These are phyloP conservation scores for Lasioglossum oenotherae DNA, from an alignment of 2,888 invertebrate genomes.

Conservation along the genomic window DNA sequence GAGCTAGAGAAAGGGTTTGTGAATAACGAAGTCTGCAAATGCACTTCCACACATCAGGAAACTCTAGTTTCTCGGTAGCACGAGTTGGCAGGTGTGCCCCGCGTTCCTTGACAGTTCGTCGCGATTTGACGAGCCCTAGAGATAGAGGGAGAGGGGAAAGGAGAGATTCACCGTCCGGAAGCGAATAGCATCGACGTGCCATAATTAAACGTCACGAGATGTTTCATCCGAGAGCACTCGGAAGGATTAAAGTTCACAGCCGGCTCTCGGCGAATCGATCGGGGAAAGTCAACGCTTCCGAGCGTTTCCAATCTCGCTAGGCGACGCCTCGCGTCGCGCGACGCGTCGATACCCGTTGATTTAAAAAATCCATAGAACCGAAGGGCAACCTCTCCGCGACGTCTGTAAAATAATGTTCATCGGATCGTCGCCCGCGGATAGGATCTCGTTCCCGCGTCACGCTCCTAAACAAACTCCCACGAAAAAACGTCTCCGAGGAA, in stretches of 20 bases:
- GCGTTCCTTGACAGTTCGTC: not conserved
- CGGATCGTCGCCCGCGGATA: not conserved
- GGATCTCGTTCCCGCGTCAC: not conserved
- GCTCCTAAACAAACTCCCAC: not conserved
- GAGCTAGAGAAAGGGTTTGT: no score
- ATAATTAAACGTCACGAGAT: conserved; percentile 49
- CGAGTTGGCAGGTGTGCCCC: not conserved
- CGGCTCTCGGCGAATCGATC: conserved; percentile 25
- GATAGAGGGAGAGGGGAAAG: not conserved
- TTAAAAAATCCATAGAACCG: conserved; percentile 29
- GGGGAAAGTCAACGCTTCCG: conserved; percentile 23
- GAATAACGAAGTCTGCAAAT: not conserved
- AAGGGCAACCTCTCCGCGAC: conserved; percentile 6
- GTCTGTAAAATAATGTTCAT: conserved; percentile 4
- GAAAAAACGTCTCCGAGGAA: not conserved
- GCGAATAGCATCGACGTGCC: conserved; percentile 34
- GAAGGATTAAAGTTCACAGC: conserved; percentile 41
- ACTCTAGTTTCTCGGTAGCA: not conserved
- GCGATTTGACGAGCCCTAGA: not conserved
- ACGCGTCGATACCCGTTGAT: not conserved
- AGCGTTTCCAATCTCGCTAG: conserved; percentile 28
- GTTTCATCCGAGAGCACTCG: conserved; percentile 13
- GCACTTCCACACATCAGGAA: not conserved
- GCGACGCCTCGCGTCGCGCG: not conserved
- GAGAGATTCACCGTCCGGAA: not conserved